Evolutionary conservation across 2,888 invertebrate genomes (phyloP).

Genomic region (Sinhomidia bicolor): DNA sequence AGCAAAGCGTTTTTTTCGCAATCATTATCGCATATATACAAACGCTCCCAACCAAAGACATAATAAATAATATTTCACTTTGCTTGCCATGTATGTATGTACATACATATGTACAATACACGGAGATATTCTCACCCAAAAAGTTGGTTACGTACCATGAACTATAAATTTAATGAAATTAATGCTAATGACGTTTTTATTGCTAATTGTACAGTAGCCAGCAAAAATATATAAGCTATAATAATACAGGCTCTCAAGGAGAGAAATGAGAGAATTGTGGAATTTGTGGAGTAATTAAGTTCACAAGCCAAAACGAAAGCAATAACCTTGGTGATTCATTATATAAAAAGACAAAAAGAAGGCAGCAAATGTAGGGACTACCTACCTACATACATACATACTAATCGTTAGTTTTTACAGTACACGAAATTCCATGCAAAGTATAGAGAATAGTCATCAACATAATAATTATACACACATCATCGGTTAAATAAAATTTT

Average conservation of each 20-base stretch:
- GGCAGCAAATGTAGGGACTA: no score
- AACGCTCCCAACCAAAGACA: no score
- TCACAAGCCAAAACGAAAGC: not conserved
- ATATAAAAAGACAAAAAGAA: no score
- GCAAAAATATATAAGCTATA: not conserved
- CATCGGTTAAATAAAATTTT: not conserved
- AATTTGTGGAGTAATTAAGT: constrained; percentile 27
- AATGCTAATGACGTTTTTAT: constrained; percentile 30
- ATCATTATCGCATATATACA: no score
- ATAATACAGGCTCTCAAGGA: not conserved
- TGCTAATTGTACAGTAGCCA: not conserved
- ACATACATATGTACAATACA: no score
- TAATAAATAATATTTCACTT: no score
- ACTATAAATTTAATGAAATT: constrained; percentile 31
- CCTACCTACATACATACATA: not conserved
- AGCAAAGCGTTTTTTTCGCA: no score
- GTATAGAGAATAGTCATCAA: not conserved
- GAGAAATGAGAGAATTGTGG: not conserved
- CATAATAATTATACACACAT: constrained; percentile 23
- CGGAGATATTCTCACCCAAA: not conserved
- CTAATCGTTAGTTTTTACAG: no score
- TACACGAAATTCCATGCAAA: no score
- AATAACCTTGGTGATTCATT: no score
- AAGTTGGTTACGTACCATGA: not conserved
- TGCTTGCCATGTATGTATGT: not conserved